Evolutionary conservation across 2,888 invertebrate species (phyloP).

Genomic region (Strigamia crassipes): DNA sequence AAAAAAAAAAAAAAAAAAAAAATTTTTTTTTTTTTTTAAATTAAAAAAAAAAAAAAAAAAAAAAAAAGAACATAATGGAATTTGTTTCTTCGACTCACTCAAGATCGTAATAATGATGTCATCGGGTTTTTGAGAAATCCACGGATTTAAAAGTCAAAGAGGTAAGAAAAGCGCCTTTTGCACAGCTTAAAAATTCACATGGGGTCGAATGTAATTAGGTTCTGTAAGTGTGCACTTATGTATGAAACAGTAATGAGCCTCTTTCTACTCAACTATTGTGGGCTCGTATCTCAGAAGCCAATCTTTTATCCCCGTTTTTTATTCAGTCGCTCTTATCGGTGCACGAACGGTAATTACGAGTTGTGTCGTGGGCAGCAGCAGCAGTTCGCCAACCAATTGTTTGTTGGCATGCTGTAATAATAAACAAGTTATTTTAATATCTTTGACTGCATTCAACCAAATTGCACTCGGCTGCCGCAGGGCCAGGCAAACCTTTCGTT

Average conservation of each 20-base stretch:
- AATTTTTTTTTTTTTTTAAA: too few species aligned
- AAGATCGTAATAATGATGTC: background rate
- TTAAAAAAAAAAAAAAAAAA: background rate
- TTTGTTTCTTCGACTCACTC: background rate
- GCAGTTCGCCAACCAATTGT: conserved; percentile 4
- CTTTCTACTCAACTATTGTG: conserved; percentile 27
- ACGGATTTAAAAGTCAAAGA: background rate
- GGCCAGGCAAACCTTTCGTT: background rate
- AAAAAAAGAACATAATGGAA: background rate
- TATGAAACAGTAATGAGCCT: conserved; percentile 42
- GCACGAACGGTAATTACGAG: conserved; percentile 35
- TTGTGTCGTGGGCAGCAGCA: conserved; percentile 24
- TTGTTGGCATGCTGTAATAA: conserved; percentile 35
- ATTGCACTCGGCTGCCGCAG: background rate
- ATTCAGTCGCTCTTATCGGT: conserved; percentile 8
- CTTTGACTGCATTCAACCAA: conserved; percentile 12
- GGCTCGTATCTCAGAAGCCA: conserved; percentile 39
- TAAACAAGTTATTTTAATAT: conserved; percentile 36
- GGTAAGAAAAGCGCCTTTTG: conserved; percentile 5
- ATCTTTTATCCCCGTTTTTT: conserved; percentile 31
- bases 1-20: background rate
- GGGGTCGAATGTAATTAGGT: conserved; percentile 40
- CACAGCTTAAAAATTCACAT: conserved; percentile 36
- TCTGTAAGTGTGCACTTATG: conserved; percentile 37
- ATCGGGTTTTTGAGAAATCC: background rate